Conservation (phyloP, 2,113 vertebrate genomes). For the Mastomys natalensis region DNA sequence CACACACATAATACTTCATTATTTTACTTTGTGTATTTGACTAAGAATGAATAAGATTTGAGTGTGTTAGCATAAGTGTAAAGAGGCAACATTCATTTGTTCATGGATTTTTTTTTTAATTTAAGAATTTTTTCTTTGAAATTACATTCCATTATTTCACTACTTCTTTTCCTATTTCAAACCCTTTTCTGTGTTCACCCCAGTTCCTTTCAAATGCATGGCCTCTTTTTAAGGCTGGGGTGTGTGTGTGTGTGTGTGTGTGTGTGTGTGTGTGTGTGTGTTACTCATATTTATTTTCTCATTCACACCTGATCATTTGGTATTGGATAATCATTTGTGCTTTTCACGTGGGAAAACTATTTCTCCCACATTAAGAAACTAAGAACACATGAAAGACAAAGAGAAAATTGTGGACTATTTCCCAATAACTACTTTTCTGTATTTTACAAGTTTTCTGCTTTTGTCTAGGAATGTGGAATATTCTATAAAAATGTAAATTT, state of each 20-base stretch:
- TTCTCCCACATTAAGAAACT: background rate
- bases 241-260: background rate
- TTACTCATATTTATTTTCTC: background rate
- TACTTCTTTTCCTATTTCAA: background rate
- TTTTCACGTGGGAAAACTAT: background rate
- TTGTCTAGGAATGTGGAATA: background rate
- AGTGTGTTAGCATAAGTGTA: background rate
- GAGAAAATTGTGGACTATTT: conserved; percentile 1
- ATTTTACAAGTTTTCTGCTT: background rate
- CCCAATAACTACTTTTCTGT: background rate
- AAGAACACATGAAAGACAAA: background rate
- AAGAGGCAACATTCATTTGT: conserved; percentile 6
- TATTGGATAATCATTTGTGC: background rate
- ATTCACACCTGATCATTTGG: background rate
- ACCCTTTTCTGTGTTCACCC: background rate
- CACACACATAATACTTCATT: background rate
- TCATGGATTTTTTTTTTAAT: background rate
- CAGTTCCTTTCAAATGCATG: background rate
- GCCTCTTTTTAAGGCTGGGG: background rate
- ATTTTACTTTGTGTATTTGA: background rate
- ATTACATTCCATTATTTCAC: background rate
- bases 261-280: background rate
- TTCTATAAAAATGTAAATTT: background rate
- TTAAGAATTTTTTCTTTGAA: background rate
- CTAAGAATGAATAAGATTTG: conserved; percentile 24